Base-by-base conservation (phyloP, 2,888 invertebrate genomes). In the Agrotis exclamationis region DNA sequence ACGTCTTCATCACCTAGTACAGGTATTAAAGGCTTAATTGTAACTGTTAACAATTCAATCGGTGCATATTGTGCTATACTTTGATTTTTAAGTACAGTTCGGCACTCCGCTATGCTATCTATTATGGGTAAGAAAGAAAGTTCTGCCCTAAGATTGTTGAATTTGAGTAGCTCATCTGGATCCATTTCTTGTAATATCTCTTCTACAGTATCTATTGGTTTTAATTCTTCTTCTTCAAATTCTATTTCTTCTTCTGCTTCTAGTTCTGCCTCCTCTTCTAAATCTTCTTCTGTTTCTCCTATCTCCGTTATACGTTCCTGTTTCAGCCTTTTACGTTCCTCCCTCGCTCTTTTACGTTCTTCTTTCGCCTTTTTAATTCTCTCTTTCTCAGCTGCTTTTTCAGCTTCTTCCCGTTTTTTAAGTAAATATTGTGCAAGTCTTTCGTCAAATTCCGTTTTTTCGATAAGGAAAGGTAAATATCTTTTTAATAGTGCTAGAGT, bases 1-100 rank as follows among this genome's bases (percentile, higher is more conserved):
- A 96, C 97, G 85, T 96, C 96, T 69, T 93, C 85, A 83, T 95
- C 94, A 5, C 96, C 96, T 63, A 96, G 83, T 28, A 92, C 85
- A 63, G 97, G 97, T 57, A 88, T 80, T 47, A 51, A 44, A 28
- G 96, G 96, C 79, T 89, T 91, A 51, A 70, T 74, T 57, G 74
- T 84, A 60, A 80, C 69, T 16, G 75, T 90, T 71, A 60, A 85
- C 57, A 96, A 85, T 62, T 91, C 70, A 39, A 75, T 48, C n/a
- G 97, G 96, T 33, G 96, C 94, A 87, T 92, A 95, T 75, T 92
- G 79, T 67, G 86, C 72, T 64, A 94, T 73, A 33, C 86, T 83
- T 66, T 88, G 82, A 59, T 87, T 81, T 33, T 79, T 58, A 57
- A 92, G 69, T 20, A 87, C 83, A 58, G 78, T 72, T 84, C 90